phyloP scores from a whole-genome alignment of 2,797 vertebrate genomes.

The Enteromius mattozi region DNA sequence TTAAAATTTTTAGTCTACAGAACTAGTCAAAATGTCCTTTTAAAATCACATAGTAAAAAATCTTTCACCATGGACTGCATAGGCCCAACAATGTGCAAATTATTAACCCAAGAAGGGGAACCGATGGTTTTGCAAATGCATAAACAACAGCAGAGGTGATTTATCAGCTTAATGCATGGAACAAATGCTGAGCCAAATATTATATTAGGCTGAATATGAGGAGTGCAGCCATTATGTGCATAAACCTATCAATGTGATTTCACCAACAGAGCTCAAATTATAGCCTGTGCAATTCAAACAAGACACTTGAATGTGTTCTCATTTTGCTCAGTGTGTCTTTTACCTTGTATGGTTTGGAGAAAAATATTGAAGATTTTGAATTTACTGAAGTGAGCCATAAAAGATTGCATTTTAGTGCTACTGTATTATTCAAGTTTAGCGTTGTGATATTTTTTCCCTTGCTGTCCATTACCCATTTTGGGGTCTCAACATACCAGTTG shows the following conservation, averaged over 20 bases:
- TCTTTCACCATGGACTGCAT: neutral
- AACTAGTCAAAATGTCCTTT: neutral
- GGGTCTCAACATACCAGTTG: neutral
- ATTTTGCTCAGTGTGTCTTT: neutral
- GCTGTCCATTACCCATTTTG: neutral
- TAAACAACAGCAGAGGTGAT: neutral
- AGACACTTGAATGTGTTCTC: neutral
- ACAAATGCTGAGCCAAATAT: slow-evolving; percentile 3
- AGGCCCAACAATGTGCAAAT: neutral
- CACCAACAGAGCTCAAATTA: slow-evolving; percentile 1
- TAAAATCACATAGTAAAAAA: neutral
- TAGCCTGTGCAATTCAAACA: slow-evolving; percentile 1
- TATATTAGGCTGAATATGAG: slow-evolving; percentile 20
- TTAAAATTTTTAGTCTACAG: neutral
- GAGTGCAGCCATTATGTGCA: neutral
- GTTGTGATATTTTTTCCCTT: neutral
- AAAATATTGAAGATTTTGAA: neutral
- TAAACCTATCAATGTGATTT: slow-evolving; percentile 7
- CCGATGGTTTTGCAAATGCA: neutral
- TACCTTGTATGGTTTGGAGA: neutral
- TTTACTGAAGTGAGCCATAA: neutral
- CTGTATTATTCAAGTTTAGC: neutral
- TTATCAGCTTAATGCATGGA: slow-evolving; percentile 9
- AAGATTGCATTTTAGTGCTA: neutral
- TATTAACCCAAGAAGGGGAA: neutral